A percentile compares a stretch with the other conserved stretches of the same genome.
Evolutionary conservation across 2,888 invertebrate genomes (phyloP).

Genomic region (Trichopria drosophilae): DNA sequence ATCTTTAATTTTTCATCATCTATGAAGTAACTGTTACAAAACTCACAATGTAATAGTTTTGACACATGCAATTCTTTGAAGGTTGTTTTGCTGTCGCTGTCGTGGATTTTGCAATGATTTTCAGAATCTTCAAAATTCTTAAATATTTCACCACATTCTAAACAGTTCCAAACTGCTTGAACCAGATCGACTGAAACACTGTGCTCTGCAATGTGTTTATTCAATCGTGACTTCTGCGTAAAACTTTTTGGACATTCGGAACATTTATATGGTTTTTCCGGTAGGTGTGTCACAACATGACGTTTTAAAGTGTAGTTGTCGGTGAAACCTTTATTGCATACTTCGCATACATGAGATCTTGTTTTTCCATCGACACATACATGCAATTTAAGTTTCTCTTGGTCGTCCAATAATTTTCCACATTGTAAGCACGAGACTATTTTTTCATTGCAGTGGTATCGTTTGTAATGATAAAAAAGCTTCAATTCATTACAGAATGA

Average conservation of each 20-base stretch:
- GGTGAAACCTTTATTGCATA: conserved; percentile 47
- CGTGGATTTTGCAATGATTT: conserved; percentile 40
- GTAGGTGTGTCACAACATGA: conserved; percentile 47
- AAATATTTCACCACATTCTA: conserved; percentile 44
- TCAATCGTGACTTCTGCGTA: conserved; percentile 47
- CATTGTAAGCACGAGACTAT: conserved; percentile 47
- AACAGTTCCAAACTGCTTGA: conserved; percentile 46
- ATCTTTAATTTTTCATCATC: conserved; percentile 59
- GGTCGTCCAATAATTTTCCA: conserved; percentile 44
- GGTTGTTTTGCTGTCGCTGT: conserved; percentile 38
- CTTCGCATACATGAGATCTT: conserved; percentile 46
- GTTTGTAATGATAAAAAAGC: conserved; percentile 45
- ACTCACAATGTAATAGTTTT: conserved; percentile 65
- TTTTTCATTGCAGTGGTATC: conserved; percentile 43
- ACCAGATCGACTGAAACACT: conserved; percentile 42
- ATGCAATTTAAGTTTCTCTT: conserved; percentile 39
- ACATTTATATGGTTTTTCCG: conserved; percentile 48
- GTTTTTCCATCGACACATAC: conserved; percentile 46
- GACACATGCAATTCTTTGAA: conserved; percentile 39
- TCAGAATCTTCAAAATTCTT: conserved; percentile 39
- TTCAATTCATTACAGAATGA: conserved; percentile 46
- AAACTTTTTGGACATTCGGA: conserved; percentile 47
- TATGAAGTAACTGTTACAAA: conserved; percentile 64
- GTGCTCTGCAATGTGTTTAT: conserved; percentile 45
- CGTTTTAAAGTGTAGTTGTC: conserved; percentile 49